phyloP scores from a whole-genome alignment of 2,888 invertebrate species.

The Drosophila longiperda region DNA sequence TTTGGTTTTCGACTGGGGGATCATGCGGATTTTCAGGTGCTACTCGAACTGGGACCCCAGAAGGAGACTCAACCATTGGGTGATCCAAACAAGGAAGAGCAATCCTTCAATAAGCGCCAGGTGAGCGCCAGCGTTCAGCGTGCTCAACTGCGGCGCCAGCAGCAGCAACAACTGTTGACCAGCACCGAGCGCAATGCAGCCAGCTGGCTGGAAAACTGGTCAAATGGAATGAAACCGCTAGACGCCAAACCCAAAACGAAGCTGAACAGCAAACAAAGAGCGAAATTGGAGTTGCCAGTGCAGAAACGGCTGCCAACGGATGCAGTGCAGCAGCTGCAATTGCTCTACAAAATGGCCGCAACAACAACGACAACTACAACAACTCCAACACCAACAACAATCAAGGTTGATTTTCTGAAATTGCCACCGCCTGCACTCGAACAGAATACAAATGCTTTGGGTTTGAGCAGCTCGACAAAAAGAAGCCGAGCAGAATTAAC shows the following conservation, averaged over 20 bases:
- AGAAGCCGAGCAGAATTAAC: constrained; percentile 86
- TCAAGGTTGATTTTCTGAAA: constrained; percentile 43
- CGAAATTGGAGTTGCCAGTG: constrained; percentile 21
- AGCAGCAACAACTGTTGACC: constrained; percentile 85
- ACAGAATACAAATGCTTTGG: constrained; percentile 46
- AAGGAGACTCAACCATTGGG: constrained; percentile 90
- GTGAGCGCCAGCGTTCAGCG: constrained; percentile 74
- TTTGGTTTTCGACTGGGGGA: constrained; percentile 92
- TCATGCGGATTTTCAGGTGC: constrained; percentile 92
- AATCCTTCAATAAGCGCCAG: constrained; percentile 83
- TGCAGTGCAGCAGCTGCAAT: constrained; percentile 82
- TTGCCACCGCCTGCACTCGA: constrained; percentile 55
- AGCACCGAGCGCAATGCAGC: constrained; percentile 71
- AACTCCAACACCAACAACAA: constrained; percentile 21
- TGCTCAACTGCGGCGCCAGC: constrained; percentile 69
- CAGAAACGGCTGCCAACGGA: constrained; percentile 84
- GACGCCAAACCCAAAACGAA: constrained; percentile 41
- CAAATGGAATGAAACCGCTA: constrained; percentile 86
- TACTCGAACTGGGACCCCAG: constrained; percentile 92
- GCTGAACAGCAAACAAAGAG: constrained; percentile 11
- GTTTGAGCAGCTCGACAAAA: constrained; percentile 69
- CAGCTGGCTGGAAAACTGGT: constrained; percentile 88
- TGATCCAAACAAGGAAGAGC: constrained; percentile 78
- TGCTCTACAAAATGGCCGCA: constrained; percentile 83
- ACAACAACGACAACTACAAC: constrained; percentile 20